A percentile compares a stretch with the other conserved stretches of the same genome.
phyloP scores from a whole-genome alignment of 2,888 invertebrate species.

The Drosophila emarginata region DNA sequence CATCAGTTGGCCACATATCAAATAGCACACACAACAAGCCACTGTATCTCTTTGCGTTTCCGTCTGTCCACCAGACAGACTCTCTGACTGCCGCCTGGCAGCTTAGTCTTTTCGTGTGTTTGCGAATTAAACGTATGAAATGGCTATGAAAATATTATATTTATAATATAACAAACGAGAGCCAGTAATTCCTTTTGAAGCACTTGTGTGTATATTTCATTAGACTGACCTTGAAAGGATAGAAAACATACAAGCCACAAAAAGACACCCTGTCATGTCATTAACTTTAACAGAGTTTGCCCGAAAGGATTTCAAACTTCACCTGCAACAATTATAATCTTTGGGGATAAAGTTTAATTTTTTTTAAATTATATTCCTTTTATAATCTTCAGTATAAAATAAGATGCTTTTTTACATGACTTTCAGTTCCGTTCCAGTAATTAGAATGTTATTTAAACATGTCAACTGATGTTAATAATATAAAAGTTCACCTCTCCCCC shows the following conservation, averaged over 20 bases:
- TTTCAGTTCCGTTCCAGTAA: background rate
- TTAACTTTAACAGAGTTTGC: background rate
- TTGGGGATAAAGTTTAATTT: background rate
- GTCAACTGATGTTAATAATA: background rate
- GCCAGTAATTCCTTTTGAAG: conserved; percentile 32
- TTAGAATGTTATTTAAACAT: background rate
- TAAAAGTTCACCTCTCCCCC: background rate
- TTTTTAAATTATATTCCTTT: background rate
- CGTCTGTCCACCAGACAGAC: background rate
- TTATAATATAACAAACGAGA: conserved; percentile 1
- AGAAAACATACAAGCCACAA: background rate
- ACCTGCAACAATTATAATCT: background rate
- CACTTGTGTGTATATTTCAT: conserved; percentile 50
- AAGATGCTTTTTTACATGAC: background rate
- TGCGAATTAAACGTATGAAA: conserved; percentile 42
- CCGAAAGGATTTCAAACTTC: background rate
- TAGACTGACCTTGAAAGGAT: conserved; percentile 37
- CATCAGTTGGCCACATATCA: conserved; percentile 53
- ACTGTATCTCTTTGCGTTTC: background rate
- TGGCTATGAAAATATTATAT: conserved; percentile 46
- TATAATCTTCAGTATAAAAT: background rate
- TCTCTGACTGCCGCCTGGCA: background rate
- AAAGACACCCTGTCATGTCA: background rate
- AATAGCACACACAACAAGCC: conserved; percentile 40
- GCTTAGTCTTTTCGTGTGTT: conserved; percentile 30